Percentiles rank a stretch among this genome's conserved stretches.
phyloP scores from a whole-genome alignment of 2,113 vertebrate species.

The Thamnaconus septentrionalis region DNA sequence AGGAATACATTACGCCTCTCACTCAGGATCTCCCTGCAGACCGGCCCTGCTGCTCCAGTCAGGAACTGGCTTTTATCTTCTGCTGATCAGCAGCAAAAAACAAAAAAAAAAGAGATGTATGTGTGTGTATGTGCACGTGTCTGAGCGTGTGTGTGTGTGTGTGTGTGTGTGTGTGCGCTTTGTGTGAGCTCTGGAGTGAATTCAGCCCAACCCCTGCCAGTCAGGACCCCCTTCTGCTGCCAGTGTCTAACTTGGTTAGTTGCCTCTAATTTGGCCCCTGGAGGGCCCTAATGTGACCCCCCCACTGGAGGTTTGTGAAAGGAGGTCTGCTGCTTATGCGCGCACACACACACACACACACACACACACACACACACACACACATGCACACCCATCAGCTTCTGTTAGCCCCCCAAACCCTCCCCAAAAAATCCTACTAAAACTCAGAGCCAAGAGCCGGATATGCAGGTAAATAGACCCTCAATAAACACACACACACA shows the following conservation, averaged over 20 bases:
- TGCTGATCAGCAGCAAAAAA: conserved; percentile 64
- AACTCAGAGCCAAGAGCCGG: conserved; percentile 1
- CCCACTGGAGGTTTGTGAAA: conserved; percentile 41
- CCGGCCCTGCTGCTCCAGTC: conserved; percentile 52
- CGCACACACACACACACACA: conserved; percentile 16
- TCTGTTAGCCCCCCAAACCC: conserved; percentile 35
- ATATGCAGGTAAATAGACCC: conserved; percentile 37
- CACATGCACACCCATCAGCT: conserved; percentile 23
- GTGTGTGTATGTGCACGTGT: conserved; percentile 23
- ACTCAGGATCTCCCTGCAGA: conserved; percentile 56
- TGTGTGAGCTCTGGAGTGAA: conserved; percentile 21
- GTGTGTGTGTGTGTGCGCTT: background rate
- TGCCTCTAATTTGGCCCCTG: conserved; percentile 63
- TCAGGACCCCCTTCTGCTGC: conserved; percentile 46
- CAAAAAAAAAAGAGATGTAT: conserved; percentile 55
- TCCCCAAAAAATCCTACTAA: background rate
- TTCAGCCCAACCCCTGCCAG: conserved; percentile 48
- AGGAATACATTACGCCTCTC: conserved; percentile 56
- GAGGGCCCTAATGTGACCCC: conserved; percentile 60
- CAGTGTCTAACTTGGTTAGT: conserved; percentile 64
- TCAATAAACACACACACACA: conserved; percentile 16
- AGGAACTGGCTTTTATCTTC: conserved; percentile 70
- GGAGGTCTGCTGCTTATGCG: conserved; percentile 24
- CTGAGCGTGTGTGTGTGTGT: background rate
- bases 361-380: conserved; percentile 23